phyloP scores from a whole-genome alignment of 2,888 invertebrate species.

The Eurois occulta region DNA sequence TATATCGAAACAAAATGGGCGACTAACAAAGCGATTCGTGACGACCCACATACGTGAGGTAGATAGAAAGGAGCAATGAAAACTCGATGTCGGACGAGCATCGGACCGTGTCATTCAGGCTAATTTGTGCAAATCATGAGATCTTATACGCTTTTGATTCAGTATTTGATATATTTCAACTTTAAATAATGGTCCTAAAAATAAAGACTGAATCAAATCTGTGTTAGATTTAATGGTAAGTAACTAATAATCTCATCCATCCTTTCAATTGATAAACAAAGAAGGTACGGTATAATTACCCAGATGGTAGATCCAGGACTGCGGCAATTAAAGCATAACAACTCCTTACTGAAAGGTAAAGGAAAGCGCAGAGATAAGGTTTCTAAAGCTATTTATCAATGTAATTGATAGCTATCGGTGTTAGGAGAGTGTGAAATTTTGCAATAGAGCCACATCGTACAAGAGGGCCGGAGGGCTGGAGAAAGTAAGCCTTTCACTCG shows the following conservation, averaged over 20 bases:
- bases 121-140: slow-evolving; percentile 72
- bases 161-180: slow-evolving; percentile 6
- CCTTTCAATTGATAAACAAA: slow-evolving; percentile 30
- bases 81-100: slow-evolving; percentile 78
- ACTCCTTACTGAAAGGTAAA: slow-evolving; percentile 59
- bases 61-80: slow-evolving; percentile 80
- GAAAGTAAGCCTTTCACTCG: slow-evolving; percentile 89
- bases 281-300: slow-evolving; percentile 21
- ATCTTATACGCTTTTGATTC: slow-evolving; percentile 29
- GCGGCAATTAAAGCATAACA: slow-evolving; percentile 41
- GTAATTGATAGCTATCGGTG: slow-evolving; percentile 83
- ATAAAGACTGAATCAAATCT: background rate
- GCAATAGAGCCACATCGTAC: slow-evolving; percentile 83
- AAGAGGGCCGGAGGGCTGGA: slow-evolving; percentile 87
- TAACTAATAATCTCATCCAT: slow-evolving; percentile 18
- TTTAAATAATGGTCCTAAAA: background rate
- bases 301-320: slow-evolving; percentile 31
- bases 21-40: slow-evolving; percentile 82
- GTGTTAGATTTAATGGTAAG: background rate
- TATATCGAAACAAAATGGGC: slow-evolving; percentile 74
- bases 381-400: slow-evolving; percentile 81
- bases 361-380: slow-evolving; percentile 75
- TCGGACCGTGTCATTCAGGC: slow-evolving; percentile 76
- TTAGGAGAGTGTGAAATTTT: slow-evolving; percentile 86
- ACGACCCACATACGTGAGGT: slow-evolving; percentile 82